Base-by-base conservation (phyloP, 2,888 invertebrate genomes). In the Megastigmus dorsalis region DNA sequence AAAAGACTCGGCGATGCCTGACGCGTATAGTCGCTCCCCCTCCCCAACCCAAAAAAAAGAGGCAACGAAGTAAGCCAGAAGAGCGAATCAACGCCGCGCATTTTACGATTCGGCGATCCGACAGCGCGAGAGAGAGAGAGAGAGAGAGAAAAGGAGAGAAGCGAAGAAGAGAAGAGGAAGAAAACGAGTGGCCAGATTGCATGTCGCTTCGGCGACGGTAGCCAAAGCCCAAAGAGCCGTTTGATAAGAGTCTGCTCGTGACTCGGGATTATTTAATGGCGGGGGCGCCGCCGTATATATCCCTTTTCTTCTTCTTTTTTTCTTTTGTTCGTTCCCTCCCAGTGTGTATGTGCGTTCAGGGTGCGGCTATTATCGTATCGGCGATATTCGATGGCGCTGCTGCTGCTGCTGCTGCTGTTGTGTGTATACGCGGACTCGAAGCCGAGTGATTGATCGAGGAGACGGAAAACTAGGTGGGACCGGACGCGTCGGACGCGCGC, bases 351-450 rank as follows among this genome's bases (percentile, higher is more conserved):
- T n/a, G n/a, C n/a, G n/a, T n/a, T n/a, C n/a, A 20, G 52, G 66
- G 74, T 43, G 63, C 57, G 68, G 67, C 74, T 55, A 74, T 68
- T 68, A 74, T 74, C 73, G 62, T 45, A 52, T 72, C 50, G 54
- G n/a, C 50, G 54, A 10, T 38, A 15, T 23, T 13, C 41, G n/a
- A n/a, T n/a, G n/a, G n/a, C n/a, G n/a, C n/a, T n/a, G n/a, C n/a
- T n/a, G n/a, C n/a, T n/a, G n/a, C n/a, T n/a, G n/a, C n/a, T n/a
- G n/a, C n/a, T n/a, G n/a, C n/a, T n/a, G n/a, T n/a, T n/a, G 45
- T 7, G 36, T 26, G 55, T 52, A 50, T 26, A 15, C 23, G 15
- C 26, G 23, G 20, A 23, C 41, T 43, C 30, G 52, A 4, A 33
- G 9, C 5, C 6, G n/a, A 41, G 57, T 68, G 68, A 74, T 68